Percentiles rank a stretch among this genome's conserved stretches.
Conservation (phyloP, 2,113 vertebrate species). For the Mystacornis crossleyi region DNA sequence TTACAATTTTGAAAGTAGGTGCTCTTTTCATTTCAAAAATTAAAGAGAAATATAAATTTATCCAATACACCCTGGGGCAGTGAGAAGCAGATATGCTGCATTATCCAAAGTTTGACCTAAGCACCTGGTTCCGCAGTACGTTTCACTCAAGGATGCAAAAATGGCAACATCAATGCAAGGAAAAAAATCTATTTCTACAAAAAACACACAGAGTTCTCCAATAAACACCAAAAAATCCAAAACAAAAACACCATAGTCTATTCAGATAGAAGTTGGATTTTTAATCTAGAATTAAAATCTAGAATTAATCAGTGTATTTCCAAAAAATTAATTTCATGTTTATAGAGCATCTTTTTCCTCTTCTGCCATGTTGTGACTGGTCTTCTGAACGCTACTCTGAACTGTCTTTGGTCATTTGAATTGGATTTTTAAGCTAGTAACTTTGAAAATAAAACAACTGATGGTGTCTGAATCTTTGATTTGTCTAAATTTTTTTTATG, state of each 20-base stretch:
- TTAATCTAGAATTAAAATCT: neutral
- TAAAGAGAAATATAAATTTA: neutral
- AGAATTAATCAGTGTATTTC: neutral
- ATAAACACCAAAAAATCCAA: neutral
- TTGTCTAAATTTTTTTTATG: neutral
- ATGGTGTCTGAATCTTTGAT: neutral
- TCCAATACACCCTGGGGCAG: neutral
- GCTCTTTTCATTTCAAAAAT: neutral
- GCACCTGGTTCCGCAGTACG: fast-evolving
- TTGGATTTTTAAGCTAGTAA: neutral
- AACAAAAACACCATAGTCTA: neutral
- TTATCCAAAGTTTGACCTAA: neutral
- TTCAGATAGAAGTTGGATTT: neutral
- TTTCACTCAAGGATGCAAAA: neutral
- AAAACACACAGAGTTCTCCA: neutral
- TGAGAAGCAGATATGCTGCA: neutral
- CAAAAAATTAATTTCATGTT: neutral
- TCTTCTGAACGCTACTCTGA: neutral
- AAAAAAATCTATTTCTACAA: neutral
- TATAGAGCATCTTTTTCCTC: neutral
- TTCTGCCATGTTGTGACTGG: neutral
- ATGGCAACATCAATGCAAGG: neutral
- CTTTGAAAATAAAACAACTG: neutral
- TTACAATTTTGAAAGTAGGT: neutral
- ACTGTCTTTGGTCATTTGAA: neutral